phyloP scores from a whole-genome alignment of 2,113 vertebrate species.

The Nerophis lumbriciformis region DNA sequence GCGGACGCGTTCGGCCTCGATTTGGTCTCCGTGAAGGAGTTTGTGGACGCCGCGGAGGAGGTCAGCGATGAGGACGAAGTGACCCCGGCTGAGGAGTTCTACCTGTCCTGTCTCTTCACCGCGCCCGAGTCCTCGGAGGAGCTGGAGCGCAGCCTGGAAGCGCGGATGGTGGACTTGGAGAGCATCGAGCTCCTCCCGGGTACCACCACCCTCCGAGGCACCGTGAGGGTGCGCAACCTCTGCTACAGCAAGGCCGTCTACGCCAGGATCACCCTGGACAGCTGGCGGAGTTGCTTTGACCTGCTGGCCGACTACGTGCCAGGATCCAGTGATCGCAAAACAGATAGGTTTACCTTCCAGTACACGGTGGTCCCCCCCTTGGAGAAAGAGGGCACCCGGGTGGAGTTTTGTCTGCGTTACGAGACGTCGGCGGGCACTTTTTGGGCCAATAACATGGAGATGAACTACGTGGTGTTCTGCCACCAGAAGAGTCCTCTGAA shows the following conservation, averaged over 20 bases:
- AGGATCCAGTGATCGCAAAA: constrained; percentile 84
- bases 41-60: constrained; percentile 66
- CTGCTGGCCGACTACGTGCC: constrained; percentile 85
- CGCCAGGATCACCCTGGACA: constrained; percentile 79
- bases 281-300: constrained; percentile 85
- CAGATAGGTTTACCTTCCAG: constrained; percentile 86
- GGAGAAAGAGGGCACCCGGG: constrained; percentile 72
- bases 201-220: constrained; percentile 78
- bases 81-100: constrained; percentile 71
- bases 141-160: constrained; percentile 74
- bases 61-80: constrained; percentile 47
- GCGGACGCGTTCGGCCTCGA: constrained; percentile 91
- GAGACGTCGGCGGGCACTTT: constrained; percentile 82
- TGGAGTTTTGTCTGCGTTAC: constrained; percentile 93
- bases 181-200: constrained; percentile 76
- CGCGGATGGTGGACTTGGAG: constrained; percentile 82
- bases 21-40: constrained; percentile 93
- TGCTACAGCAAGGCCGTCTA: constrained; percentile 85
- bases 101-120: constrained; percentile 79
- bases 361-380: constrained; percentile 81
- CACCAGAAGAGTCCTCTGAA: constrained; percentile 70
- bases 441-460: constrained; percentile 87
- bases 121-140: constrained; percentile 76
- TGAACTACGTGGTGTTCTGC: constrained; percentile 87
- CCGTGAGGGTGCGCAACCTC: constrained; percentile 86